phyloP scores from a whole-genome alignment of 2,113 vertebrate species.

The Mormyrus iriodes region DNA sequence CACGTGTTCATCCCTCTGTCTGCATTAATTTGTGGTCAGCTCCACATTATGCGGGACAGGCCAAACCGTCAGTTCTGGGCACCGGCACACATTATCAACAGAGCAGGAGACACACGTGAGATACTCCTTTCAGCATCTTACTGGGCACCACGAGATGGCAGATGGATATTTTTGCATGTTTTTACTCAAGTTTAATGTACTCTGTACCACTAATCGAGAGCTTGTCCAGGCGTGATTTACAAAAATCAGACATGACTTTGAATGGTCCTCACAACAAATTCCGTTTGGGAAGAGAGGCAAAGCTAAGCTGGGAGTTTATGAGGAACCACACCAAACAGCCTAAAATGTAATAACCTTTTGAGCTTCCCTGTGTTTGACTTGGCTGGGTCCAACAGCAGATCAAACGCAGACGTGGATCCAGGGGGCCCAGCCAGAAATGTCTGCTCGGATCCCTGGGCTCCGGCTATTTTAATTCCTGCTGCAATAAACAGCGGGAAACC shows the following conservation, averaged over 20 bases:
- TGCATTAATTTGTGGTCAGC: background rate
- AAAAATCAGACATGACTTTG: constrained; percentile 4
- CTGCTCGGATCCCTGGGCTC: background rate
- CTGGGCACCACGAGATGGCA: background rate
- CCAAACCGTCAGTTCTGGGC: background rate
- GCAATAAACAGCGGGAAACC: constrained; percentile 5
- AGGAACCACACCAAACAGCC: constrained; percentile 12
- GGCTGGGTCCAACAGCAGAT: background rate
- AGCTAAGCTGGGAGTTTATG: constrained; percentile 12
- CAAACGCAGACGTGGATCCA: constrained; percentile 11
- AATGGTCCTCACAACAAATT: background rate
- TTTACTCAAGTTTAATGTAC: background rate
- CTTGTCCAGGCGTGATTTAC: constrained; percentile 1
- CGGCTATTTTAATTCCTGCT: constrained; percentile 14
- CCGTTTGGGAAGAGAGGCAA: background rate
- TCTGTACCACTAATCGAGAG: background rate
- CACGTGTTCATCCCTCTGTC: background rate
- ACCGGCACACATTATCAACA: background rate
- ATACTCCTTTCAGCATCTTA: background rate
- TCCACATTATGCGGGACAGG: background rate
- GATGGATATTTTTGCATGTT: background rate
- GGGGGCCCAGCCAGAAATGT: constrained; percentile 8
- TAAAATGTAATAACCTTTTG: constrained; percentile 14
- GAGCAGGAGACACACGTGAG: background rate
- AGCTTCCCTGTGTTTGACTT: constrained; percentile 21